Evolutionary conservation across 2,797 vertebrate genomes (phyloP).

Genomic region (Lemur catta): DNA sequence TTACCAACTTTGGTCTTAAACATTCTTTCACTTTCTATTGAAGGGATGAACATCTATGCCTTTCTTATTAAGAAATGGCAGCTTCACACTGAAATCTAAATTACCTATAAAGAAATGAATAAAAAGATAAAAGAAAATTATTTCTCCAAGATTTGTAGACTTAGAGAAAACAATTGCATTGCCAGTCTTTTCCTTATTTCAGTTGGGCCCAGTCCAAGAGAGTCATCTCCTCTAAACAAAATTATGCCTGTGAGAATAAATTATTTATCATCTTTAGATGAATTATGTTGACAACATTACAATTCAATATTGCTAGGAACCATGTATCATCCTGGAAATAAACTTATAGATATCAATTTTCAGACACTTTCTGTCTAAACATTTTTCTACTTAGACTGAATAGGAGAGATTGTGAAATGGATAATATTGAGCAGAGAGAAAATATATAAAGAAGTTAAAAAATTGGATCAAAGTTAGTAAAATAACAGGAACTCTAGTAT

Average conservation of each 20-base stretch:
- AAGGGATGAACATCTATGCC: not conserved
- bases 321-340: slow-evolving; percentile 41
- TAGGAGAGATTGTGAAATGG: not conserved
- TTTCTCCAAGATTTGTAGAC: slow-evolving; percentile 3
- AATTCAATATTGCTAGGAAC: slow-evolving; percentile 5
- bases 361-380: slow-evolving; percentile 39
- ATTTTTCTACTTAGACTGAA: slow-evolving; percentile 10
- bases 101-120: slow-evolving; percentile 11
- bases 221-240: slow-evolving; percentile 36
- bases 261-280: slow-evolving; percentile 21
- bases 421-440: not conserved
- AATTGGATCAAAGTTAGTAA: not conserved
- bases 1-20: not conserved
- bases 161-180: not conserved
- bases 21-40: not conserved
- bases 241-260: slow-evolving; percentile 38
- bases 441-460: not conserved
- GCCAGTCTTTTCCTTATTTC: not conserved
- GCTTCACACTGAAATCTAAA: not conserved
- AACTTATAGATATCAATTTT: slow-evolving; percentile 36
- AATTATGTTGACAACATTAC: slow-evolving; percentile 49
- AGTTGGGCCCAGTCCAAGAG: not conserved
- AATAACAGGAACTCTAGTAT: not conserved
- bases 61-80: slow-evolving; percentile 40
- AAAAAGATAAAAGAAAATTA: slow-evolving; percentile 33